Percentiles rank a stretch among this genome's conserved stretches.
phyloP scores from a whole-genome alignment of 2,797 vertebrate species.

The Margarornis squamiger region DNA sequence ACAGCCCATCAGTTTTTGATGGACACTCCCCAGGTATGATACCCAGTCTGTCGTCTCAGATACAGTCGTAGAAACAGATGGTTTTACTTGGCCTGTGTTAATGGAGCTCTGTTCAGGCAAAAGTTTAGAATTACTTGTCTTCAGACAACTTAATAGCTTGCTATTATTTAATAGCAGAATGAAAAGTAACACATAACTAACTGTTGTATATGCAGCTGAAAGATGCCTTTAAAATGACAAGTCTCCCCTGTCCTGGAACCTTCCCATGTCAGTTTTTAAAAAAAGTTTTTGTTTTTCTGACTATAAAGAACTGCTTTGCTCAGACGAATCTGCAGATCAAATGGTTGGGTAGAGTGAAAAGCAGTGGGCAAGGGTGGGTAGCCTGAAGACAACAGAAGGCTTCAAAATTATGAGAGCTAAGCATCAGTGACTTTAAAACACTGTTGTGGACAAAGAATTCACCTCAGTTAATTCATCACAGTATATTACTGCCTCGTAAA shows the following conservation, averaged over 20 bases:
- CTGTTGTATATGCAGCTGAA: not conserved
- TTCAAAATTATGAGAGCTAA: not conserved
- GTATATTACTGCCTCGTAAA: not conserved
- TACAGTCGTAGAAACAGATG: not conserved
- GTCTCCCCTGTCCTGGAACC: not conserved
- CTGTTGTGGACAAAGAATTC: not conserved
- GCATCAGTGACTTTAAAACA: not conserved
- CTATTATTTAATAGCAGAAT: not conserved
- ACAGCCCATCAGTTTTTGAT: constrained; percentile 85
- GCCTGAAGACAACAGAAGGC: not conserved
- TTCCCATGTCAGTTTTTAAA: not conserved
- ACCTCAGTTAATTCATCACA: not conserved
- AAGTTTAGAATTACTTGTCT: not conserved
- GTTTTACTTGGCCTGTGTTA: not conserved
- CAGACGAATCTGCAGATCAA: not conserved
- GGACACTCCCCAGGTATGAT: constrained; percentile 72
- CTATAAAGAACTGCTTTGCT: not conserved
- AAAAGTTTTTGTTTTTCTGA: not conserved
- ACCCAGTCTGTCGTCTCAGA: not conserved
- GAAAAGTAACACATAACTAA: not conserved
- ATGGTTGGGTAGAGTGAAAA: not conserved
- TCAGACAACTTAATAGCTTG: not conserved
- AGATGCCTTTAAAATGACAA: not conserved
- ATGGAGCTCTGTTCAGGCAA: not conserved
- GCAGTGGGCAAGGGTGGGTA: not conserved